Evolutionary conservation across 1,140 invertebrate genomes (phyloP), one percentile per base, ranked within the genome.

Genomic region (Halictus rubicundus): DNA sequence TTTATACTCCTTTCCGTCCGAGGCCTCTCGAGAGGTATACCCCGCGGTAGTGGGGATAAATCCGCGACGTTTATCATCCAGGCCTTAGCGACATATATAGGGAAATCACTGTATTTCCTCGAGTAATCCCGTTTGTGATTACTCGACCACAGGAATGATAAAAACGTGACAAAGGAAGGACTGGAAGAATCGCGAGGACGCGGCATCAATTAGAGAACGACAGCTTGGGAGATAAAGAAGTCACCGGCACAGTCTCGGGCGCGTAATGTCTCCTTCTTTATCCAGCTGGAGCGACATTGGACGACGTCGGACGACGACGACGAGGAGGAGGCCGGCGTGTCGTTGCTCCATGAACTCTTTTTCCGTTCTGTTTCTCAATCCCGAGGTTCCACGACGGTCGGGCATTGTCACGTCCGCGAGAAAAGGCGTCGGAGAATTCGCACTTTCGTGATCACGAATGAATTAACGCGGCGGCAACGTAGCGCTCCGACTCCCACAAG

Each of bases 371-470:
- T 64, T 64, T 54, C 59, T 23, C 68, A 23, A 14, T 23, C 10
- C 37, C 63, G 32, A 72, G 60, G 71, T 61, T n/a, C 60, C 63
- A 12, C 63, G 27, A 39, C 39, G 37, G 10, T 39, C 54, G 14
- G n/a, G n/a, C 27, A 74, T 74, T 79, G 49, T 74, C 54, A 42
- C 16, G 23, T 37, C n/a, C 19, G 16, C 37, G 27, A 23, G 59
- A 59, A 49, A 64, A 79, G 27, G 27, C 70, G 52, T 27, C 37
- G 21, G 60, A 19, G n/a, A 75, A 46, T 80, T 74, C 63, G 70
- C 63, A 68, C 63, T 75, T 60, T 57, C 78, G 23, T 66, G 71
- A 75, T 68, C 78, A 64, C 49, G 70, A 80, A 80, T 75, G 64
- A 65, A 74, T 74, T 66, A 74, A 73, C 63, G 49, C 57, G 37